Percentiles rank a stretch among this genome's conserved stretches.
Evolutionary conservation across 2,888 invertebrate species (phyloP).

Genomic region (Leucophenga montana): DNA sequence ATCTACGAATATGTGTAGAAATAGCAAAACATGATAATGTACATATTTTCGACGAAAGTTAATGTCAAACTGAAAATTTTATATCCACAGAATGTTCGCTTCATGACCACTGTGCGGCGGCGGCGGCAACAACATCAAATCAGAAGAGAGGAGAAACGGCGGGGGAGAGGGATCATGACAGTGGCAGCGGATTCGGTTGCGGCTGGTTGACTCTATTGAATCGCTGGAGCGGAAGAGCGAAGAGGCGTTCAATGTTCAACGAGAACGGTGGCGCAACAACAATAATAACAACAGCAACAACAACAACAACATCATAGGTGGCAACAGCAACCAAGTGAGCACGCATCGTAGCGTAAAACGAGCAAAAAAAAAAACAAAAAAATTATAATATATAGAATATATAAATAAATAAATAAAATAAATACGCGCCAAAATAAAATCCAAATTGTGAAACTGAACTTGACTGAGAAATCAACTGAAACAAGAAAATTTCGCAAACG

Average conservation of each 20-base stretch:
- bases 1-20: too few species aligned
- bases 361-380: constrained; percentile 41
- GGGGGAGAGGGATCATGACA: not conserved
- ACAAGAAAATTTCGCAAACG: constrained; percentile 35
- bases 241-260: constrained; percentile 35
- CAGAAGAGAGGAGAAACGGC: not conserved
- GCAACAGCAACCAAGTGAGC: constrained; percentile 53
- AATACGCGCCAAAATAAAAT: constrained; percentile 51
- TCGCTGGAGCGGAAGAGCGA: constrained; percentile 45
- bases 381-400: too few species aligned
- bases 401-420: constrained; percentile 49
- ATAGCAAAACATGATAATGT: too few species aligned
- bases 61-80: too few species aligned
- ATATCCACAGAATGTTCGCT: not conserved
- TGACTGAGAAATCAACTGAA: constrained; percentile 65
- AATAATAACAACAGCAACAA: constrained; percentile 42
- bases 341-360: constrained; percentile 58
- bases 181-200: constrained; percentile 44
- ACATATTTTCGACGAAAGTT: too few species aligned
- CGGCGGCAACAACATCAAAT: too few species aligned
- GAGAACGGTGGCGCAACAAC: constrained; percentile 37
- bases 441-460: constrained; percentile 66
- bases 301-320: constrained; percentile 35
- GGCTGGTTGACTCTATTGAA: constrained; percentile 53
- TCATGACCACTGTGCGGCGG: too few species aligned